Evolutionary conservation across 2,888 invertebrate species (phyloP).

Genomic region (Acanthosepion lycidas): DNA sequence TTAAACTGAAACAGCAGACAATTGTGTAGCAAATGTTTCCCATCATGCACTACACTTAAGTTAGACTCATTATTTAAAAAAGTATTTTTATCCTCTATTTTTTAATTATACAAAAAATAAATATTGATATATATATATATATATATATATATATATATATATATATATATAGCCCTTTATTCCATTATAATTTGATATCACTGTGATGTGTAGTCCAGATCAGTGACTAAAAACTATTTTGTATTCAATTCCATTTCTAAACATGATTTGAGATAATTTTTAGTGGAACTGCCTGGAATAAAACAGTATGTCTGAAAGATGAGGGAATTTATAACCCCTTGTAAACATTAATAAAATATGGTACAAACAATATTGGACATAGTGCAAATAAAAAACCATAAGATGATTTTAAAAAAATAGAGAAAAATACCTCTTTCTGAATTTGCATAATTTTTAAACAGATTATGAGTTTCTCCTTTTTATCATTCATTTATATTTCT

Average conservation of each 20-base stretch:
- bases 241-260: background rate
- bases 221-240: background rate
- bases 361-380: too few species aligned
- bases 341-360: too few species aligned
- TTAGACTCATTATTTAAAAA: background rate
- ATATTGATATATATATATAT: too few species aligned
- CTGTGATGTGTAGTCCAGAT: background rate
- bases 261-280: background rate
- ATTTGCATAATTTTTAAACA: too few species aligned
- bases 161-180: background rate
- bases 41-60: background rate
- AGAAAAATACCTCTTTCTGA: too few species aligned
- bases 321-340: too few species aligned
- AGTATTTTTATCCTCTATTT: background rate
- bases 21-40: background rate
- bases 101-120: background rate
- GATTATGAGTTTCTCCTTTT: too few species aligned
- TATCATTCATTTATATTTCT: too few species aligned
- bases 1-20: slow-evolving; percentile 2
- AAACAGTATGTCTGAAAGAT: background rate
- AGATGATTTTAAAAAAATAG: too few species aligned
- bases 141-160: background rate
- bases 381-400: too few species aligned
- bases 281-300: background rate
- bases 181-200: background rate